Evolutionary conservation across 2,113 vertebrate genomes (phyloP).

Genomic region (Agapornis roseicollis): DNA sequence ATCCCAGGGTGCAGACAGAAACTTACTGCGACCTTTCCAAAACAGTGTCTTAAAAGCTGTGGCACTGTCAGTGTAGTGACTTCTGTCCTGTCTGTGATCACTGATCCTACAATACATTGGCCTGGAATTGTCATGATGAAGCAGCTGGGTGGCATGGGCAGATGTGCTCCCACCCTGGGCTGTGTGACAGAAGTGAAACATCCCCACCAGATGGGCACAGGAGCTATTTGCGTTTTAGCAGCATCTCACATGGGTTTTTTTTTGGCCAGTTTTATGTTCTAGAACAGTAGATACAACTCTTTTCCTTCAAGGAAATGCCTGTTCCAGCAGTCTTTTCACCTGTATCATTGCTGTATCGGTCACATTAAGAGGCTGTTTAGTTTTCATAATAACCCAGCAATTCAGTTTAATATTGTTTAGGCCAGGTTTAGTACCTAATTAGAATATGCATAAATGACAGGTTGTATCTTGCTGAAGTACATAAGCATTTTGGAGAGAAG

Average conservation of each 20-base stretch:
- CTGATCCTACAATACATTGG: background rate
- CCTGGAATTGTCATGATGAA: background rate
- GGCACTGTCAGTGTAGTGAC: background rate
- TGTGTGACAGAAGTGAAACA: background rate
- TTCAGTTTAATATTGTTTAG: conserved; percentile 4
- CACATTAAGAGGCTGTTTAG: background rate
- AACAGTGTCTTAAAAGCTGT: background rate
- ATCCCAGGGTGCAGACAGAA: background rate
- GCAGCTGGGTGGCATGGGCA: background rate
- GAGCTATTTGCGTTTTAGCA: background rate
- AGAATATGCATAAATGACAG: background rate
- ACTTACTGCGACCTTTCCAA: background rate
- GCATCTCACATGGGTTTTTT: background rate
- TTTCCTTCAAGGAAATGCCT: background rate
- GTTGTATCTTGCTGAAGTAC: background rate
- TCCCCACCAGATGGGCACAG: background rate
- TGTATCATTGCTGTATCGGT: background rate
- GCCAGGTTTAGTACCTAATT: background rate
- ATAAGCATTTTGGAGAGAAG: background rate
- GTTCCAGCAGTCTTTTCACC: background rate
- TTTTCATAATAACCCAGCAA: background rate
- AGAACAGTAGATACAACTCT: background rate
- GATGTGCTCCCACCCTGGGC: background rate
- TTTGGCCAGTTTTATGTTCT: background rate
- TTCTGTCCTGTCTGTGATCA: background rate